A percentile compares a stretch with the other conserved stretches of the same genome.
Evolutionary conservation across 2,113 vertebrate species (phyloP).

Genomic region (pig (Sus scrofa)): DNA sequence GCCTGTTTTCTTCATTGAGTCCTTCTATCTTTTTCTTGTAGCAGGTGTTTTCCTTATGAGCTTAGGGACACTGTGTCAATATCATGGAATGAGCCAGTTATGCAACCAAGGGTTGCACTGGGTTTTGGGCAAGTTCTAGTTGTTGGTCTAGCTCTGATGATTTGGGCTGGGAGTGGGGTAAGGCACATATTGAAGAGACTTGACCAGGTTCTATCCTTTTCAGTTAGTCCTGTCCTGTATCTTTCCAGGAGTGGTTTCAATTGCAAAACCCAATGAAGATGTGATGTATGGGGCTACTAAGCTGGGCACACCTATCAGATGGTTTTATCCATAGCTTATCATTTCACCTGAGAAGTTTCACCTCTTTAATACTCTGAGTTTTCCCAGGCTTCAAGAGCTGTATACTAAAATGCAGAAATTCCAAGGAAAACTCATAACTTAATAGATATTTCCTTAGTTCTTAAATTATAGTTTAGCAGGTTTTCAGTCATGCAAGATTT

Average conservation of each 20-base stretch:
- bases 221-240: not conserved
- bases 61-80: not conserved
- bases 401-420: not conserved
- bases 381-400: not conserved
- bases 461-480: not conserved
- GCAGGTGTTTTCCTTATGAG: not conserved
- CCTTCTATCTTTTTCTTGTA: not conserved
- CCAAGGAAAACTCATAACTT: not conserved
- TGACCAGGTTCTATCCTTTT: not conserved
- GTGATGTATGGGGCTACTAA: not conserved
- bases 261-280: not conserved
- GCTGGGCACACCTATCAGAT: not conserved
- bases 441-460: not conserved
- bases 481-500: not conserved
- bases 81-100: not conserved
- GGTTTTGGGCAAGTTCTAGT: not conserved
- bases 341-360: not conserved
- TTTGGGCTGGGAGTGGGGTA: not conserved
- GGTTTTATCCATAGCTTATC: not conserved
- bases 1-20: not conserved
- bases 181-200: not conserved
- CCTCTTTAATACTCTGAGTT: not conserved
- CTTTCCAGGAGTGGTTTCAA: not conserved
- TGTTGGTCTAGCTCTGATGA: not conserved
- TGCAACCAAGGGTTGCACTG: rapidly evolving